Evolutionary conservation across 2,888 invertebrate species (phyloP).

Genomic region (Melieria crassipennis): DNA sequence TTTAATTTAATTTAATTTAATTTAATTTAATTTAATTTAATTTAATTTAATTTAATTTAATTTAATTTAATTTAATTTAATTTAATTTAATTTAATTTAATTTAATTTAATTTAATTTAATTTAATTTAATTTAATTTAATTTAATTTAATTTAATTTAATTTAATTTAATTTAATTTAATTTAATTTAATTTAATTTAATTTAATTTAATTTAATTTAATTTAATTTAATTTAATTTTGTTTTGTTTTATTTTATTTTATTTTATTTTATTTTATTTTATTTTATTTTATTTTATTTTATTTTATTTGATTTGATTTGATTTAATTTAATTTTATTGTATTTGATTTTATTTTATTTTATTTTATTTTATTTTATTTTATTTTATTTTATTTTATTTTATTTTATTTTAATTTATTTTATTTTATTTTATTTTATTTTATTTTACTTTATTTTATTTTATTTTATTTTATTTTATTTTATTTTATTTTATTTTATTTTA

Average conservation of each 20-base stretch:
- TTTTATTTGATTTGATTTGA: not conserved
- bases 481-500: not conserved
- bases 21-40: slow-evolving; percentile 1
- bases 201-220: slow-evolving; percentile 9
- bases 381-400: slow-evolving; percentile 5
- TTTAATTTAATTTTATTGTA: not conserved
- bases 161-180: not conserved
- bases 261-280: slow-evolving; percentile 7
- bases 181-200: not conserved
- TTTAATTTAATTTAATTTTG: too few relatives aligned
- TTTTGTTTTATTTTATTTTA: slow-evolving; percentile 13
- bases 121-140: not conserved
- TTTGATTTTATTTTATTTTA: slow-evolving; percentile 1
- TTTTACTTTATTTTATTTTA: slow-evolving; percentile 3
- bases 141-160: not conserved
- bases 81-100: slow-evolving; percentile 11
- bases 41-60: not conserved
- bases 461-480: slow-evolving; percentile 1
- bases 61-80: slow-evolving; percentile 3
- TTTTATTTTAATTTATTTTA: slow-evolving; percentile 10
- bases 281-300: not conserved
- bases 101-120: slow-evolving; percentile 6
- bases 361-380: slow-evolving; percentile 1
- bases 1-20: not conserved
- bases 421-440: slow-evolving; percentile 10